Percentiles rank a stretch among this genome's conserved stretches.
phyloP scores from a whole-genome alignment of 2,888 invertebrate species.

The Parnassius mnemosyne region DNA sequence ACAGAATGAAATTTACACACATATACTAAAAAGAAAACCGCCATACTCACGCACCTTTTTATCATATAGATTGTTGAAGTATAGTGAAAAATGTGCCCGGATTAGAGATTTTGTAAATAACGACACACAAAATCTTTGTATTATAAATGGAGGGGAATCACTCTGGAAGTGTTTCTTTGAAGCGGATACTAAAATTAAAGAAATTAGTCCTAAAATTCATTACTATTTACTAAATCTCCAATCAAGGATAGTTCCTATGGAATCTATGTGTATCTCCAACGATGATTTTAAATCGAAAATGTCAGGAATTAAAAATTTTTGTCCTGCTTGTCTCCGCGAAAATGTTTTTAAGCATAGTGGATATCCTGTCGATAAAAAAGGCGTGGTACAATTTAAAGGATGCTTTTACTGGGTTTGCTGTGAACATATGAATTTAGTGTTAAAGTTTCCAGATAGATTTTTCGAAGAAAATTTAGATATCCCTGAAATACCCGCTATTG shows the following conservation, averaged over 20 bases:
- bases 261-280: conserved; percentile 79
- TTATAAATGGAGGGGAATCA: conserved; percentile 70
- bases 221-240: conserved; percentile 73
- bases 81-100: conserved; percentile 50
- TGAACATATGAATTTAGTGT: conserved; percentile 72
- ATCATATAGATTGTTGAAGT: conserved; percentile 61
- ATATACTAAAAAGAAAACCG: conserved; percentile 53
- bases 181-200: conserved; percentile 55
- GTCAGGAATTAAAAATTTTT: conserved; percentile 76
- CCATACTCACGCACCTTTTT: conserved; percentile 64
- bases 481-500: conserved; percentile 76
- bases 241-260: conserved; percentile 69
- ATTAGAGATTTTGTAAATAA: conserved; percentile 74
- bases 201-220: conserved; percentile 65
- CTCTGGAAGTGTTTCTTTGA: conserved; percentile 79
- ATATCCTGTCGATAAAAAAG: conserved; percentile 73
- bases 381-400: conserved; percentile 77
- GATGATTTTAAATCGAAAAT: conserved; percentile 73
- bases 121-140: conserved; percentile 77
- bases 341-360: conserved; percentile 59
- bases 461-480: conserved; percentile 49
- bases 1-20: conserved; percentile 54
- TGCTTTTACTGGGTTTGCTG: conserved; percentile 82
- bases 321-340: conserved; percentile 79
- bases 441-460: conserved; percentile 61